Evolutionary conservation across 1,140 invertebrate species (phyloP), one percentile per base, ranked within the genome.

Genomic region (Proales similis): DNA sequence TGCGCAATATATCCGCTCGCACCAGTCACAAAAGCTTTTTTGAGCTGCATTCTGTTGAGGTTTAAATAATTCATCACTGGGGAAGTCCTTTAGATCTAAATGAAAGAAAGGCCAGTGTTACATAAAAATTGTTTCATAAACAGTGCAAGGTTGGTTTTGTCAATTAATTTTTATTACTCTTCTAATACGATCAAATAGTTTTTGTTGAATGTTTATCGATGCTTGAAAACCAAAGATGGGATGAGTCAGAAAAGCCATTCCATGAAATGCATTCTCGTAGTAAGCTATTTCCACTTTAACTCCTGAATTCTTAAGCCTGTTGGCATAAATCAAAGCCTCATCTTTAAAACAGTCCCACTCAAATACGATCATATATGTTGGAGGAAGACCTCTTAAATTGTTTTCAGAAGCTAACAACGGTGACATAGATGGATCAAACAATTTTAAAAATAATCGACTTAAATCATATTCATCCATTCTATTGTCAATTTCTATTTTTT

Each of bases 21-120:
- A 48, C 81, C 81, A 4, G 81, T 82, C 7, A 82, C 81, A 29
- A 82, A 69, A 36, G 82, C 78, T 57, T 70, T 77, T 80, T 51
- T 51, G n/a, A n/a, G n/a, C n/a, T n/a, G n/a, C n/a, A n/a, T n/a
- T n/a, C n/a, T n/a, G n/a, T n/a, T n/a, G n/a, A n/a, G n/a, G n/a
- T n/a, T n/a, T n/a, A n/a, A n/a, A n/a, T n/a, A n/a, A n/a, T n/a
- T n/a, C n/a, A n/a, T n/a, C n/a, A n/a, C n/a, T n/a, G n/a, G n/a
- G n/a, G n/a, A n/a, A n/a, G n/a, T n/a, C n/a, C n/a, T n/a, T n/a
- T n/a, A n/a, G n/a, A n/a, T n/a, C n/a, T n/a, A n/a, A n/a, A n/a
- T n/a, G n/a, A n/a, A n/a, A n/a, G n/a, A n/a, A n/a, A n/a, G n/a
- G n/a, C n/a, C n/a, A n/a, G n/a, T n/a, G n/a, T n/a, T n/a, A n/a